Conservation (phyloP, 2,888 invertebrate genomes). For the Drosophila niveifrons region DNA sequence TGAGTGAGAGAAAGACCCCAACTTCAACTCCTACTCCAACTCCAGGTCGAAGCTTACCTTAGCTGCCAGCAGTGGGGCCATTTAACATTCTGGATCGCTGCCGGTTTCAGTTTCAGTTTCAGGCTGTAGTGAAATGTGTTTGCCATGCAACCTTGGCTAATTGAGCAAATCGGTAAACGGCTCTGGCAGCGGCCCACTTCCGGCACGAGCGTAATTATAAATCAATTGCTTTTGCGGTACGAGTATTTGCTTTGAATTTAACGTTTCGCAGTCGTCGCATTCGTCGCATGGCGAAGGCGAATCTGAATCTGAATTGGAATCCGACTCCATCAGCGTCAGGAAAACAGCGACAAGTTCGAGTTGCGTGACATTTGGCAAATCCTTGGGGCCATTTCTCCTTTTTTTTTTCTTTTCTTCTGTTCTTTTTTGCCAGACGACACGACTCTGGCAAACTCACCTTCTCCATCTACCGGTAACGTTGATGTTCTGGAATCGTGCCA, state of each 20-base stretch:
- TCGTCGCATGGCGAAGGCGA: conserved; percentile 4
- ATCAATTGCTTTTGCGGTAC: conserved; percentile 67
- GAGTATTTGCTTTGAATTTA: conserved; percentile 55
- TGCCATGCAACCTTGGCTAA: conserved; percentile 57
- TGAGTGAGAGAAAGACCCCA: neutral
- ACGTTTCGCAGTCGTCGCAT: conserved; percentile 15
- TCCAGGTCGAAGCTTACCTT: neutral
- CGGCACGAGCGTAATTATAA: conserved; percentile 70
- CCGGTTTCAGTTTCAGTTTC: conserved; percentile 37
- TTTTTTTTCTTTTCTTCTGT: neutral
- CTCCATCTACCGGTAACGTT: too few species aligned
- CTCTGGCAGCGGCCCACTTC: conserved; percentile 49
- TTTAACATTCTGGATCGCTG: conserved; percentile 36
- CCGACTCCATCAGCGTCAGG: conserved; percentile 39
- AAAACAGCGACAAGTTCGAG: conserved; percentile 38
- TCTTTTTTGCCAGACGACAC: conserved; percentile 17
- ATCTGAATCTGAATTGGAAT: conserved; percentile 8
- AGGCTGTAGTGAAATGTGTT: conserved; percentile 39
- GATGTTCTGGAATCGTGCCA: conserved; percentile 46
- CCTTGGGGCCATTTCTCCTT: conserved; percentile 55
- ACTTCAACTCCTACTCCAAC: neutral
- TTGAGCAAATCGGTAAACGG: conserved; percentile 68
- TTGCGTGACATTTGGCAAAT: conserved; percentile 78
- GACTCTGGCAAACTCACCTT: neutral
- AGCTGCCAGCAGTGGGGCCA: conserved; percentile 21